Base-by-base conservation (phyloP, 2,888 invertebrate species). In the Hermaeophaga mercurialis region DNA sequence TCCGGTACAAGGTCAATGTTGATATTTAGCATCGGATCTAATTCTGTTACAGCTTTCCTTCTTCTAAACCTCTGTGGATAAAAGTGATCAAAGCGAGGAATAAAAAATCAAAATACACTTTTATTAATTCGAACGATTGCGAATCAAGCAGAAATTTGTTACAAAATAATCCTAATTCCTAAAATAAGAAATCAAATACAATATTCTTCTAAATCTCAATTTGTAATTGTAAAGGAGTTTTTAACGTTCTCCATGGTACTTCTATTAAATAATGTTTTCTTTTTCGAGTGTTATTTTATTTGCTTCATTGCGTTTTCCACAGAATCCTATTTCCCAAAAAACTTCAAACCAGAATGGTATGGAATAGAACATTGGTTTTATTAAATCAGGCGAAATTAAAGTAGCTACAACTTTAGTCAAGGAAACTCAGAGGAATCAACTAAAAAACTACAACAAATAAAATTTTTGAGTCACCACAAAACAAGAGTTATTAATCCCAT, bases 131-230 rank as follows among this genome's bases (percentile, higher is more conserved):
- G 12, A 47, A 33, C 9, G 22, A 47, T 36, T 15, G 14, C 15
- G 24, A 44, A 44, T 3, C 12, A 18, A 47, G 19, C 8, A 12
- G 17, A 8, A 48, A 33, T 26, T 11, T 17, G n/a, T 62, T 63
- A 44, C 59, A 56, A 61, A 63, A 66, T 63, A 67, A 67, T 67
- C 66, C 56, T 59, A 55, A 67, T 66, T 67, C 66, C 56, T 59
- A 55, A 45, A 43, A 22, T 45, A 26, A 11, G 6, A 15, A 31
- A 45, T 41, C 44, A 45, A 56, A 41, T 39, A 33, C 50, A 50
- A 50, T 31, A 52, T 44, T 44, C 44, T 52, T 52, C 43, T 52
- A 52, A 33, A 22, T 22, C 6, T 22, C 22, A 22, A 22, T 22
- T 22, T 22, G n/a, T n/a, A n/a, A 22, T 22, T 22, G 6, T 22